Evolutionary conservation across 1,140 invertebrate genomes (phyloP).

Genomic region (Lepidurus arcticus): DNA sequence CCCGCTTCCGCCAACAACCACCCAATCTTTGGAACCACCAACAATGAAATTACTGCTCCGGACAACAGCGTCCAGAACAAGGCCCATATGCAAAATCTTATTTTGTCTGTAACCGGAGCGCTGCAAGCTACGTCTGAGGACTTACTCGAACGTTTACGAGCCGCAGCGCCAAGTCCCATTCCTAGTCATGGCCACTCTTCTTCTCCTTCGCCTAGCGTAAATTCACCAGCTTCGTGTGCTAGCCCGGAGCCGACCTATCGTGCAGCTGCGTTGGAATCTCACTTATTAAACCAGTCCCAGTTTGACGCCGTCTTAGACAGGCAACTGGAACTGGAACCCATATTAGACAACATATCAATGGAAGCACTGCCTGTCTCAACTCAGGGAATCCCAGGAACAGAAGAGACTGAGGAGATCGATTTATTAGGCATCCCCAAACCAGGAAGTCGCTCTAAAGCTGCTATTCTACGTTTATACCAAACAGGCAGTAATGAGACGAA

Average conservation of each 20-base stretch:
- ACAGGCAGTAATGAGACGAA: slow-evolving; percentile 35
- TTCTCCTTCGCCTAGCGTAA: slow-evolving; percentile 33
- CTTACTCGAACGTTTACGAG: slow-evolving; percentile 70
- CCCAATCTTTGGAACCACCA: slow-evolving; percentile 26
- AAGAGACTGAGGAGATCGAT: slow-evolving; percentile 38
- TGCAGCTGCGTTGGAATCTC: slow-evolving; percentile 22
- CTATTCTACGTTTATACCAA: slow-evolving; percentile 41
- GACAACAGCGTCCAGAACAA: slow-evolving; percentile 56
- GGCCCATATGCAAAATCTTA: slow-evolving; percentile 68
- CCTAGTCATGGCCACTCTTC: slow-evolving; percentile 35
- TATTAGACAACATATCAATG: slow-evolving; percentile 35
- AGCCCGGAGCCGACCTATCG: slow-evolving; percentile 26
- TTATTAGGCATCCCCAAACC: slow-evolving; percentile 37
- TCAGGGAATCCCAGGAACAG: slow-evolving; percentile 24
- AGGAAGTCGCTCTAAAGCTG: slow-evolving; percentile 38
- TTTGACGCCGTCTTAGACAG: slow-evolving; percentile 42
- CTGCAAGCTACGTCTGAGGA: slow-evolving; percentile 81
- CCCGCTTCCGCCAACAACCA: not conserved
- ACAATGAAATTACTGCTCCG: slow-evolving; percentile 24
- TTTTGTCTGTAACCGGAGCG: slow-evolving; percentile 75
- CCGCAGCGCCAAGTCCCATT: slow-evolving; percentile 50
- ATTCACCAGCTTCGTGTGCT: slow-evolving; percentile 33
- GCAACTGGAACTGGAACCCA: slow-evolving; percentile 37
- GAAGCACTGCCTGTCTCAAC: not conserved
- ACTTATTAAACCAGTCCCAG: slow-evolving; percentile 30